Percentiles rank a stretch among this genome's conserved stretches.
phyloP scores from a whole-genome alignment of 2,888 invertebrate genomes.

The Cyaniris semiargus region DNA sequence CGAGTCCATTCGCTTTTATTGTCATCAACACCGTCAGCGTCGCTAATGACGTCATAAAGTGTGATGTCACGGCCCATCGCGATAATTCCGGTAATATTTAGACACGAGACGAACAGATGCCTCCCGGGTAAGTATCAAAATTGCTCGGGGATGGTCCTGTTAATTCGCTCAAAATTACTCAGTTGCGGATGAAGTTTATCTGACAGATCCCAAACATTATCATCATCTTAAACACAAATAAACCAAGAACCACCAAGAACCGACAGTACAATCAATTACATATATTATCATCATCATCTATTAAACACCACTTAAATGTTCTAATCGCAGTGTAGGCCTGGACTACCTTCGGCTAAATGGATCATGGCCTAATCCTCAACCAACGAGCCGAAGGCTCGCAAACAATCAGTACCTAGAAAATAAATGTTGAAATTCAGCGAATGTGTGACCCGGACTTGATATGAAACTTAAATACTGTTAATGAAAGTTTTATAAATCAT shows the following conservation, averaged over 20 bases:
- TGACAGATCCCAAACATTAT: neutral
- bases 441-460: too few species aligned
- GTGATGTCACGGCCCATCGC: slow-evolving; percentile 52
- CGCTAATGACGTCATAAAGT: slow-evolving; percentile 45
- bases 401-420: too few species aligned
- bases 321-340: too few species aligned
- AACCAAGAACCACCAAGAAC: too few species aligned
- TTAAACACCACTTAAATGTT: too few species aligned
- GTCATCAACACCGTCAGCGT: slow-evolving; percentile 39
- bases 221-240: neutral
- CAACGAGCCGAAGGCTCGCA: too few species aligned
- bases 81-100: slow-evolving; percentile 58
- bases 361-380: too few species aligned
- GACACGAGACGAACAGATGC: slow-evolving; percentile 32
- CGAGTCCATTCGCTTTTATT: slow-evolving; percentile 31
- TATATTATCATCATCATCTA: neutral
- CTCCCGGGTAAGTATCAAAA: slow-evolving; percentile 27
- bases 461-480: too few species aligned
- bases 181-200: neutral
- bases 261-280: too few species aligned
- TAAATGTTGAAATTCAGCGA: too few species aligned
- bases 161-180: slow-evolving; percentile 16
- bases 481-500: too few species aligned
- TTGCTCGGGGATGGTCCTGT: slow-evolving; percentile 21
- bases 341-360: too few species aligned